Base-by-base conservation (phyloP, 2,888 invertebrate genomes). In the Cheilosia scutellata region DNA sequence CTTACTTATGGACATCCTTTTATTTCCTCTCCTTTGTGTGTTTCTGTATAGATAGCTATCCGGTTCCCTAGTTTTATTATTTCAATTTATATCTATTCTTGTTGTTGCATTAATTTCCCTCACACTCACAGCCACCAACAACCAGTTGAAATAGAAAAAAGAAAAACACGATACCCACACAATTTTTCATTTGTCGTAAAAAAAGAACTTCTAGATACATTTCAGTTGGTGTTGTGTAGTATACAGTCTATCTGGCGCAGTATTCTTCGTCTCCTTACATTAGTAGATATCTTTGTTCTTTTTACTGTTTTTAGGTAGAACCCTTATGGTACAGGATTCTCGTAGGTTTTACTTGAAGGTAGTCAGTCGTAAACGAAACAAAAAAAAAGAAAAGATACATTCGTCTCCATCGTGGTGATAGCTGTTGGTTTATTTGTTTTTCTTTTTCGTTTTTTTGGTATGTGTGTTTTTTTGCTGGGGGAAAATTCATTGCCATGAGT, bases 101-200 rank as follows among this genome's bases (percentile, higher is more conserved):
- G 40, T 66, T 66, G 40, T 40, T 66, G 66, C 66, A 60, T 40
- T 20, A 51, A 37, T 66, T 53, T 53, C 11, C 53, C 13, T 5
- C 27, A 29, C n/a, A n/a, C 0, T 29, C 27, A 6, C 53, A 20
- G 27, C 51, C 66, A 29, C 4, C 58, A 13, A 33, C 58, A 37
- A 2, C 25, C 25, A 51, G 16, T 13, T 13, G 29, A 29, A 62
- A 62, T 62, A 47, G 62, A 1, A 47, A n/a, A n/a, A 20, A 55
- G 13, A 40, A 37, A 51, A 66, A 66, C 37, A 66, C 25, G 68
- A 49, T 33, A 47, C 47, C 20, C 20, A 47, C 7, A 47, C 47
- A 44, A 49, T 60, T 71, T 60, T 60, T 60, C 49, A 37, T 71
- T 49, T 71, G 58, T 60, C 58, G 58, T 71, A 58, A 71, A 71